Evolutionary conservation across 2,888 invertebrate species (phyloP).

Genomic region (Petrolisthes cinctipes): DNA sequence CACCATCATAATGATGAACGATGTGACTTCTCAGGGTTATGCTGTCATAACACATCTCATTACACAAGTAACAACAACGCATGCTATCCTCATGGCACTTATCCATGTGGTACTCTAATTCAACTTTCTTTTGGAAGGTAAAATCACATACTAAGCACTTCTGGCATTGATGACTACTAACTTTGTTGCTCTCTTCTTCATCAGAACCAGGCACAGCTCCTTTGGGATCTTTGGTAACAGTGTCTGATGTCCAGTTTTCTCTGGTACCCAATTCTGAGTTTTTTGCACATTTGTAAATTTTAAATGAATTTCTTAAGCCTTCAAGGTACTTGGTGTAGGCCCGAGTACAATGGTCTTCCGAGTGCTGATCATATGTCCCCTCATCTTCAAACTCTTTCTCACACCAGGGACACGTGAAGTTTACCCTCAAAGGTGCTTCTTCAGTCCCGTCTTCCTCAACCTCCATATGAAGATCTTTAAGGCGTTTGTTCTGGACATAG

Average conservation of each 20-base stretch:
- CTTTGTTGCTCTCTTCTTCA: not conserved
- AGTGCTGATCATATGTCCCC: slow-evolving; percentile 46
- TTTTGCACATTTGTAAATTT: not conserved
- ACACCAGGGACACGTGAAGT: slow-evolving; percentile 50
- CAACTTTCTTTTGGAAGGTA: not conserved
- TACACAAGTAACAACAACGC: slow-evolving; percentile 40
- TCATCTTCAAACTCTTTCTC: slow-evolving; percentile 34
- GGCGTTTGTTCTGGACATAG: not conserved
- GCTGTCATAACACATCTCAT: slow-evolving; percentile 29
- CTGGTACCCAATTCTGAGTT: not conserved
- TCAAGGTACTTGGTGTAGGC: slow-evolving; percentile 41
- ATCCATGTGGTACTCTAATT: slow-evolving; percentile 38
- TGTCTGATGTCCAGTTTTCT: not conserved
- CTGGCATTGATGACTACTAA: not conserved
- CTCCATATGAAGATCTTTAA: slow-evolving; percentile 41
- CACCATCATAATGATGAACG: slow-evolving; percentile 48
- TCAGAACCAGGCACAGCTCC: not conserved
- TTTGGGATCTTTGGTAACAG: not conserved
- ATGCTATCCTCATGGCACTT: slow-evolving; percentile 34
- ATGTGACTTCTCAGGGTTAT: slow-evolving; percentile 33
- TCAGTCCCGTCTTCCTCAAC: slow-evolving; percentile 24
- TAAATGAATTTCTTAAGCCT: not conserved
- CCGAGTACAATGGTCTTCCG: slow-evolving; percentile 22
- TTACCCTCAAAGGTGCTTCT: slow-evolving; percentile 13
- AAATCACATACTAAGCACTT: slow-evolving; percentile 30